A percentile compares a stretch with the other conserved stretches of the same genome.
Evolutionary conservation across 1,140 invertebrate genomes (phyloP).

Genomic region (Temnothorax curvispinosus): DNA sequence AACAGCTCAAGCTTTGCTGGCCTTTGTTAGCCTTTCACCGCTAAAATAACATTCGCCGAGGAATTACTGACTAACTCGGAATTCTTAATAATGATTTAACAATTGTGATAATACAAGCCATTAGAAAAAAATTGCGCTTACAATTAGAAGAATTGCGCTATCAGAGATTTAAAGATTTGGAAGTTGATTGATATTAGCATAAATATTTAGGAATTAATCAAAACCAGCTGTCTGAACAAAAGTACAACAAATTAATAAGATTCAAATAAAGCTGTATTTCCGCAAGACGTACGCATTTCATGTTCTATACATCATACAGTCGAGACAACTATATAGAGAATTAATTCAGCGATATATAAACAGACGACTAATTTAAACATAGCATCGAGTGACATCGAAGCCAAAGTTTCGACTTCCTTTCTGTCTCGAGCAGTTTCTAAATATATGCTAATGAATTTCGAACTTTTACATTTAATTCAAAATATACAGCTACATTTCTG

Average conservation of each 20-base stretch:
- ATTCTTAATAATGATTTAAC: conserved; percentile 26
- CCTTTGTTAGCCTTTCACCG: conserved; percentile 1
- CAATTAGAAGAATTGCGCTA: neutral
- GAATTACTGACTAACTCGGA: conserved; percentile 14
- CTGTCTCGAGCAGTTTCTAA: neutral
- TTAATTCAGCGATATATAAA: conserved; percentile 7
- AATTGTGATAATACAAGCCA: neutral
- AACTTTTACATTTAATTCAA: conserved; percentile 51
- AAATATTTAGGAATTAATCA: neutral
- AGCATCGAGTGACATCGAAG: neutral
- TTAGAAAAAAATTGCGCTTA: neutral
- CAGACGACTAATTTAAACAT: conserved; percentile 18
- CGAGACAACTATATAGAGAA: neutral
- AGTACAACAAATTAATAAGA: neutral
- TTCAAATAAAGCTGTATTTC: neutral
- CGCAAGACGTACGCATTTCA: neutral
- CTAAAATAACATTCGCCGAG: conserved; percentile 7
- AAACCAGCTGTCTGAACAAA: neutral
- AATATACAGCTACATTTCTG: conserved; percentile 40
- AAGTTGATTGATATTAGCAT: neutral
- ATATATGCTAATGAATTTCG: conserved; percentile 43
- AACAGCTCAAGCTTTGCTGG: neutral
- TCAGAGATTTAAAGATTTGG: neutral
- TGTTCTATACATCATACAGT: neutral
- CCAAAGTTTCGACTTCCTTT: conserved; percentile 1